A percentile compares a stretch with the other conserved stretches of the same genome.
phyloP scores from a whole-genome alignment of 1,140 invertebrate species.

The Diuraphis noxia region DNA sequence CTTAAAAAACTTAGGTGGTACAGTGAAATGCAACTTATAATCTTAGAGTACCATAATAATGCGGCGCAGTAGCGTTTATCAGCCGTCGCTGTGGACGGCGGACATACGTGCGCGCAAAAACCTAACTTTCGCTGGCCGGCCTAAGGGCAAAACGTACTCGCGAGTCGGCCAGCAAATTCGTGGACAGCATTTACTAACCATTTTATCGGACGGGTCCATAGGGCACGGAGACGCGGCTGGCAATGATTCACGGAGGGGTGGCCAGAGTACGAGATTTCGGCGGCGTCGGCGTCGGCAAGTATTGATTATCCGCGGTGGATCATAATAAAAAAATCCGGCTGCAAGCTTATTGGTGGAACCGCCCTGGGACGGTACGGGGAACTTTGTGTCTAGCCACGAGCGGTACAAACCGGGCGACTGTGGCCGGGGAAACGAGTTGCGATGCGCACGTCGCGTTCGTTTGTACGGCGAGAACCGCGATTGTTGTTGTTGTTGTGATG shows the following conservation, averaged over 20 bases:
- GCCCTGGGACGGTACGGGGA: background rate
- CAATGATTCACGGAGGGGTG: background rate
- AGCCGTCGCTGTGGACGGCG: background rate
- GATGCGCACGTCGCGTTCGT: background rate
- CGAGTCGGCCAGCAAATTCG: background rate
- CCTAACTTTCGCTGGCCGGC: background rate
- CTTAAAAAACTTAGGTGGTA: background rate
- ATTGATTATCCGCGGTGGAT: slow-evolving; percentile 49
- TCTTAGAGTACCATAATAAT: background rate
- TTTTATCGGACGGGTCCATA: background rate
- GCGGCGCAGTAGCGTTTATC: background rate
- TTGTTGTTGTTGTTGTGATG: slow-evolving; percentile 28
- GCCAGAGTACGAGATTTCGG: slow-evolving; percentile 37
- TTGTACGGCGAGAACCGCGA: background rate
- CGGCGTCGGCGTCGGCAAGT: slow-evolving; percentile 44
- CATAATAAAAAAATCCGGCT: slow-evolving; percentile 51
- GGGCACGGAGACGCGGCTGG: background rate
- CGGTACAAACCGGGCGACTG: background rate
- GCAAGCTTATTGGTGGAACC: slow-evolving; percentile 52
- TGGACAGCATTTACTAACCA: slow-evolving; percentile 9
- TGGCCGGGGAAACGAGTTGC: background rate
- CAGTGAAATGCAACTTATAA: background rate
- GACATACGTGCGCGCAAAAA: background rate
- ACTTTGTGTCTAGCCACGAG: background rate
- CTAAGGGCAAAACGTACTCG: background rate